Evolutionary conservation across 2,113 vertebrate species (phyloP), one percentile per base, ranked within the genome.

Genomic region (Ciconia stormi): DNA sequence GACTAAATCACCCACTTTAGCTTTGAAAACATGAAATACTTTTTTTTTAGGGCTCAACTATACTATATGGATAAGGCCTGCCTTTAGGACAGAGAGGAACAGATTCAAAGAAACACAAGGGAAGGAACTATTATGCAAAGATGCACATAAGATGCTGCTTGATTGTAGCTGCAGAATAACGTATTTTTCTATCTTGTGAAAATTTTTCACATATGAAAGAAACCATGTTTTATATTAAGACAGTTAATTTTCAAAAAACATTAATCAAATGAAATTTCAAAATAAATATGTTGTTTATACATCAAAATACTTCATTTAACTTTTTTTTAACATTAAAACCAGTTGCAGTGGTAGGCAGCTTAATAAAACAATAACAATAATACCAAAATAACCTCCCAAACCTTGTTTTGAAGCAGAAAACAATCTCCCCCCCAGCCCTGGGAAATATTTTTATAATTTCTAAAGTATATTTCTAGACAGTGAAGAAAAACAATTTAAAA

Each of bases 351-450:
- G 10, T 74, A 73, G 18, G 4, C 22, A 89, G 18, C 6, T 87
- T 91, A 73, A 82, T 65, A 46, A 90, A 85, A 66, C 16, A 49
- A 5, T 50, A 74, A 29, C 2, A 88, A 7, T 62, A 34, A 59
- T 34, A 25, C 8, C 11, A 67, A 90, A 82, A 79, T 61, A 58
- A 53, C 3, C 9, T 5, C 11, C 5, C 6, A 71, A 71, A 4
- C 5, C 10, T 78, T 74, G 13, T 32, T 93, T 58, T 76, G 34
- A 84, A 50, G 19, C 23, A 50, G 19, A 74, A 84, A 86, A 27
- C 13, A 44, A 36, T 9, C 32, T 7, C 6, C 4, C 1, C 4
- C 5, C 13, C 4, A 3, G 2, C 21, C 44, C n/a, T 25, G 8
- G 16, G 55, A 50, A 79, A 76, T 72, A 53, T 49, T 76, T 86